A percentile compares a stretch with the other conserved stretches of the same genome.
These are phyloP conservation scores for Ceratina australensis DNA, from an alignment of 1,140 invertebrate genomes.

Conservation along the genomic window DNA sequence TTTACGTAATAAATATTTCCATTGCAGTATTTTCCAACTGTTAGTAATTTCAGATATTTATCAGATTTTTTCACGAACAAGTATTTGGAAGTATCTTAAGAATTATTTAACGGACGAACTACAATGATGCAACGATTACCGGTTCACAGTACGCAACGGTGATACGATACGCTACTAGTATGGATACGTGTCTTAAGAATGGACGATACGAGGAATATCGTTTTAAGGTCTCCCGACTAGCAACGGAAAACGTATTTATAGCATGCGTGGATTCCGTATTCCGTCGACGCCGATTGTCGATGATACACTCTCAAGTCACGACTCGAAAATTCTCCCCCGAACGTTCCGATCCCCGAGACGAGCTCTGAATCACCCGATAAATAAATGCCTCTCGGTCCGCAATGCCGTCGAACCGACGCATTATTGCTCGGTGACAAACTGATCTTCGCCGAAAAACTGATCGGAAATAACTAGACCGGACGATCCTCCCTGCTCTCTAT, in stretches of 20 bases:
- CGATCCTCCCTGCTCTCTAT: background rate
- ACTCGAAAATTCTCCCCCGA: conserved; percentile 54
- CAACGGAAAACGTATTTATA: conserved; percentile 58
- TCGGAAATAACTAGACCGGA: background rate
- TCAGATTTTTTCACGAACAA: too few relatives aligned
- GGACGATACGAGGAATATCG: background rate
- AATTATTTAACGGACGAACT: too few relatives aligned
- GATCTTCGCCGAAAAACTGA: background rate
- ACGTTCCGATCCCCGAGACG: conserved; percentile 48
- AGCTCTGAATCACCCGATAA: conserved; percentile 53
- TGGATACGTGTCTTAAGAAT: too few relatives aligned
- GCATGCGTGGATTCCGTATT: conserved; percentile 57
- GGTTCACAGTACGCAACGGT: too few relatives aligned
- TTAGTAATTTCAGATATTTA: too few relatives aligned
- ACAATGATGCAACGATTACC: too few relatives aligned
- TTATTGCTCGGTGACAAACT: conserved; percentile 29
- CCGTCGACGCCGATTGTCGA: conserved; percentile 59
- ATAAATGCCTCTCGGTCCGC: conserved; percentile 26
- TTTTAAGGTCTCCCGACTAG: conserved; percentile 39
- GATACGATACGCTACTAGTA: too few relatives aligned
- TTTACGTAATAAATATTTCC: too few relatives aligned
- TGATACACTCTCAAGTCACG: conserved; percentile 55
- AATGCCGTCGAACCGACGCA: conserved; percentile 8
- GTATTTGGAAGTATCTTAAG: too few relatives aligned
- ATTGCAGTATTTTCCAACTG: too few relatives aligned